phyloP scores from a whole-genome alignment of 2,113 vertebrate genomes.

The Myrmecobius fasciatus region DNA sequence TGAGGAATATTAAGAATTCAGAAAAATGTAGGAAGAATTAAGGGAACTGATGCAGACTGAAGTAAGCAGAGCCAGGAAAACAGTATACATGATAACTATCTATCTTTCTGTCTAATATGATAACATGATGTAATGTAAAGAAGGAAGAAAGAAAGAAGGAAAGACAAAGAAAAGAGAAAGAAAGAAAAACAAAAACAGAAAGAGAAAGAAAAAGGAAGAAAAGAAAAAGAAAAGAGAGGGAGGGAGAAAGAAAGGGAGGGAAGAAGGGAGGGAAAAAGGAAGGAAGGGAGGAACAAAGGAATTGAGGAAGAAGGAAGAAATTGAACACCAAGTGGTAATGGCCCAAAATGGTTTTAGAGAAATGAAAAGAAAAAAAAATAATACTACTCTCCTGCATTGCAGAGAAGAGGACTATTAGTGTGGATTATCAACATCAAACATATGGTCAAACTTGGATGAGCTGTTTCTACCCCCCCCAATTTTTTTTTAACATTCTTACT shows the following conservation, averaged over 20 bases:
- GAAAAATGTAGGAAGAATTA: neutral
- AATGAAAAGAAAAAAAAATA: neutral
- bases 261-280: no score
- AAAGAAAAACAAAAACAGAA: no score
- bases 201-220: no score
- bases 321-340: neutral
- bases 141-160: no score
- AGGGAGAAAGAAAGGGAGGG: no score
- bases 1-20: neutral
- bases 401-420: neutral
- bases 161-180: no score
- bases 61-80: neutral
- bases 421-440: neutral
- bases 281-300: no score
- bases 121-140: no score
- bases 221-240: rapidly evolving
- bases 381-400: neutral
- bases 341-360: neutral
- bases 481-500: neutral
- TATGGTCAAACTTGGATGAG: neutral
- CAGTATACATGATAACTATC: neutral
- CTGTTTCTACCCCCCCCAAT: no score
- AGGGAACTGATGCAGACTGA: neutral
- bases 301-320: neutral
- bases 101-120: no score